Conservation (phyloP, 2,888 invertebrate species). For the Sycophila texana region DNA sequence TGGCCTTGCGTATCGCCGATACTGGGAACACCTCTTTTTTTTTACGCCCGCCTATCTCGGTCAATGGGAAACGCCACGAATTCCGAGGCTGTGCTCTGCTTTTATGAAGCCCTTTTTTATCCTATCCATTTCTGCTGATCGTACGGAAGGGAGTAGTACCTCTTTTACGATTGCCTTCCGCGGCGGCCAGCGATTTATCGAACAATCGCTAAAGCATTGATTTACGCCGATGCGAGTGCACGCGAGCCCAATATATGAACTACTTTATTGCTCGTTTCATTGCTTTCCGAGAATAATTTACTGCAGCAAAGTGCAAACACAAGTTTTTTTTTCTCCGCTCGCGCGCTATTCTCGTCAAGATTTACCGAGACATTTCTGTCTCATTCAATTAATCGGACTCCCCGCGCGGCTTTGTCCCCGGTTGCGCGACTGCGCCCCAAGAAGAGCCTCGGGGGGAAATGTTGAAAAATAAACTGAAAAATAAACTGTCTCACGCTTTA, state of each 20-base stretch:
- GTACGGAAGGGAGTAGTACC: not conserved
- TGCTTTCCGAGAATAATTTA: constrained; percentile 10
- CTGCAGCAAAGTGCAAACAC: constrained; percentile 7
- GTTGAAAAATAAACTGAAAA: not conserved
- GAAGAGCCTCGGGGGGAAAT: not conserved
- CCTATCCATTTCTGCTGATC: not conserved
- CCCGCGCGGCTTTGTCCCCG: not conserved
- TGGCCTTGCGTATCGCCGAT: not conserved
- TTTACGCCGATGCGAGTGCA: not conserved
- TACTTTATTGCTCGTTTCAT: constrained; percentile 12
- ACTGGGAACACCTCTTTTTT: constrained; percentile 12
- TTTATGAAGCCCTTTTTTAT: constrained; percentile 7
- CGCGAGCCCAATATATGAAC: not conserved
- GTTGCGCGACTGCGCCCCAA: not conserved
- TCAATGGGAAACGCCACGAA: not conserved
- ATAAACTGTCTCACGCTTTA: no score
- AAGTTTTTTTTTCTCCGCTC: not conserved
- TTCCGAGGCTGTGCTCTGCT: no score
- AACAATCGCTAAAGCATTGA: constrained; percentile 10
- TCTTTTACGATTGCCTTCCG: not conserved
- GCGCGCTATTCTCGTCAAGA: constrained; percentile 1
- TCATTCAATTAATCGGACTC: not conserved
- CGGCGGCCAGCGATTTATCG: not conserved
- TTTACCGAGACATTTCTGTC: not conserved
- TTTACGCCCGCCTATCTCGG: not conserved